Percentiles rank a stretch among this genome's conserved stretches.
phyloP scores from a whole-genome alignment of 2,113 vertebrate genomes.

The Aptenodytes patagonicus region DNA sequence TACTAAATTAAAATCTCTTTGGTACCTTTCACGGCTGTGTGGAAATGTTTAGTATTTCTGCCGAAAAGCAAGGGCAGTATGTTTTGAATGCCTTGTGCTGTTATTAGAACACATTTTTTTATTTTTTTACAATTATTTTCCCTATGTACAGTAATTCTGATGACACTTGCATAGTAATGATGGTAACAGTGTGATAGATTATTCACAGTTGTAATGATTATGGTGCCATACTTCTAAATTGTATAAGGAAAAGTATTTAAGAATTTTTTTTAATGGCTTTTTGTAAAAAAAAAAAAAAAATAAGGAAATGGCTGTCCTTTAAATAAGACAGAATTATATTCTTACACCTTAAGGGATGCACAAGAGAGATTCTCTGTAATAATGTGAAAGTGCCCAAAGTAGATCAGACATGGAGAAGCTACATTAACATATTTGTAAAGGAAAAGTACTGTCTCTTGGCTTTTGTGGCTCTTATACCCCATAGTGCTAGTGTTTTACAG shows the following conservation, averaged over 20 bases:
- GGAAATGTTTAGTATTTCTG: slow-evolving; percentile 25
- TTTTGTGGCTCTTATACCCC: slow-evolving; percentile 21
- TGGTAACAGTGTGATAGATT: neutral
- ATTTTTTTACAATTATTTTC: slow-evolving; percentile 33
- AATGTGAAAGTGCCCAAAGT: slow-evolving; percentile 44
- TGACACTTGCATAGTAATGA: slow-evolving; percentile 16
- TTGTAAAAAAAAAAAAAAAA: slow-evolving; percentile 62
- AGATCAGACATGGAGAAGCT: slow-evolving; percentile 18
- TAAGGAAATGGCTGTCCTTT: slow-evolving; percentile 71
- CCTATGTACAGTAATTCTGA: slow-evolving; percentile 13
- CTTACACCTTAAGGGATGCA: slow-evolving; percentile 65
- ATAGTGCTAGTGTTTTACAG: slow-evolving; percentile 24
- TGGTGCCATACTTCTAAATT: neutral
- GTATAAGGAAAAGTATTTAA: slow-evolving; percentile 62
- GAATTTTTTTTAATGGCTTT: slow-evolving; percentile 67
- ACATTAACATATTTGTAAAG: slow-evolving; percentile 26
- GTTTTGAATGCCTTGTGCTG: neutral
- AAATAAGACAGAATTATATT: slow-evolving; percentile 60
- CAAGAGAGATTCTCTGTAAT: slow-evolving; percentile 61
- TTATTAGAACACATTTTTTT: slow-evolving; percentile 8
- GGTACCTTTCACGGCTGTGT: neutral
- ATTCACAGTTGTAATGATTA: slow-evolving; percentile 8
- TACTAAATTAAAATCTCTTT: slow-evolving; percentile 21
- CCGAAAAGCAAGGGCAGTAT: neutral
- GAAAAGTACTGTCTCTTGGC: slow-evolving; percentile 18